Evolutionary conservation across 2,797 vertebrate species (phyloP), one percentile per base, ranked within the genome.

Genomic region (Tiaroga cobitis): DNA sequence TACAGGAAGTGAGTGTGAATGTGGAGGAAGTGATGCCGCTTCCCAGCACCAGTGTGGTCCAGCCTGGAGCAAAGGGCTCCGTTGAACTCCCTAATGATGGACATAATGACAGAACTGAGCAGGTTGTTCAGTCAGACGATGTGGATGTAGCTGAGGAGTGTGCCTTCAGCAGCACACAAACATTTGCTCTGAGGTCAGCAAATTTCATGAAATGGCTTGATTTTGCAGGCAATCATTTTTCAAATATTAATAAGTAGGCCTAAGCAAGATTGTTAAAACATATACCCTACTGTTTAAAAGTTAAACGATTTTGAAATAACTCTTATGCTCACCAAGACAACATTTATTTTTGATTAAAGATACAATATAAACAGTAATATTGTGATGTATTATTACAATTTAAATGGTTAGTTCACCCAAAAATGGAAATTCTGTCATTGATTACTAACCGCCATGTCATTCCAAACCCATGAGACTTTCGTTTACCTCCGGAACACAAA

Each of bases 21-120:
- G 91, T 94, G 77, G 94, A 95, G 89, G 94, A 95, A 90, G 94
- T 93, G 70, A 91, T 91, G 21, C 87, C 92, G 32, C 89, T 95
- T 11, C 94, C 95, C 19, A 93, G 94, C 89, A 94, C 95, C 7
- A 93, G 95, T 88, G 82, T 68, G 46, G 91, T 90, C 0, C 91
- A 81, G 0, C 89, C 32, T 1, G 93, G 89, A 3, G 89, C 89
- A 69, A 87, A 92, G 0, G 90, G 1, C 24, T 91, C 91, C 63
- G 85, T 63, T 0, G 90, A 87, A 54, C 63, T 87, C 87, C 92
- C 95, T 81, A 91, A 93, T 87, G 91, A 90, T 2, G 91, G 92
- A 88, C 89, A 87, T 51, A 90, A 91, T 24, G 92, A 88, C 86
- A 91, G 89, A 88, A 88, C 86, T 8, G 92, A 91, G 56, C 89